phyloP scores from a whole-genome alignment of 2,113 vertebrate genomes.

The Edolisoma coerulescens region DNA sequence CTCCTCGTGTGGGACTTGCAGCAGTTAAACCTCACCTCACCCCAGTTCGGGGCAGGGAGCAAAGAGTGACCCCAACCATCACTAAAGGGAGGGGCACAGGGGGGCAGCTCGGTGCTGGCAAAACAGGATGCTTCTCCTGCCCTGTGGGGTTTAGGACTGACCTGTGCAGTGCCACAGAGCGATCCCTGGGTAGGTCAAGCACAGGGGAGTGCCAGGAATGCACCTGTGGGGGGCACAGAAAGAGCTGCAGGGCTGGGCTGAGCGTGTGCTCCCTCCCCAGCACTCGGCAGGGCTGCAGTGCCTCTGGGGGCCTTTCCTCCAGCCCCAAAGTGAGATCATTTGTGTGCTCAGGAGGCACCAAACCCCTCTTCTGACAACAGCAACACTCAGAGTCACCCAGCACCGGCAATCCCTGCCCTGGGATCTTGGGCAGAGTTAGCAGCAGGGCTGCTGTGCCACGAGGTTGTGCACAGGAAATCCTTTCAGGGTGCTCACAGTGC shows the following conservation, averaged over 20 bases:
- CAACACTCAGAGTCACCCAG: neutral
- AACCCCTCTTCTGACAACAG: neutral
- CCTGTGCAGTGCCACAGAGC: neutral
- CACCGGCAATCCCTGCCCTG: neutral
- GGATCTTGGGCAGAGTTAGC: neutral
- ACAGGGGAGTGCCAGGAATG: neutral
- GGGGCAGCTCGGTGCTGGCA: neutral
- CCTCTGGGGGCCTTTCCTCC: neutral
- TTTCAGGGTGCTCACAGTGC: neutral
- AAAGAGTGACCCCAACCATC: neutral
- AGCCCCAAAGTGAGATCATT: neutral
- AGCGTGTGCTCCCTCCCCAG: fast-evolving
- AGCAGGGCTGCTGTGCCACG: neutral
- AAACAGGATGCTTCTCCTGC: neutral
- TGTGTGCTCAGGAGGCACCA: neutral
- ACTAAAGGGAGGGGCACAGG: neutral
- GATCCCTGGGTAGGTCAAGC: neutral
- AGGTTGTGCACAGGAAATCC: neutral
- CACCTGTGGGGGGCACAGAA: neutral
- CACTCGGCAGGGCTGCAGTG: no score
- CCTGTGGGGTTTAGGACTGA: neutral
- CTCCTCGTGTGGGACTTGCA: neutral
- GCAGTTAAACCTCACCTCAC: neutral
- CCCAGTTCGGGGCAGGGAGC: neutral
- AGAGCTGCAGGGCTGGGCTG: neutral